Base-by-base conservation (phyloP, 1,140 invertebrate species). In the Leptinotarsa undecemlineata region DNA sequence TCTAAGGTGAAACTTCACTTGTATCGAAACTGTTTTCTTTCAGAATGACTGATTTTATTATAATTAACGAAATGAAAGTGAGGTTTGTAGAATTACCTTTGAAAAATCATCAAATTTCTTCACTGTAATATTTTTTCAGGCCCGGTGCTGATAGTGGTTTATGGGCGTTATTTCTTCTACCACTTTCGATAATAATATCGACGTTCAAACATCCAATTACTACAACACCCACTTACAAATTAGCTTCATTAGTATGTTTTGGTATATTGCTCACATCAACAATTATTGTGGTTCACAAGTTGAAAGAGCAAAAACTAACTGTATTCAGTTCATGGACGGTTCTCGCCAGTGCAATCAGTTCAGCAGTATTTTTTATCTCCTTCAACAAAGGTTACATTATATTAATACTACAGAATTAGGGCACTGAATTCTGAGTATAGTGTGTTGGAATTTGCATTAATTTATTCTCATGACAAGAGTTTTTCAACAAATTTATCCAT, bases 81-180 rank as follows among this genome's bases (percentile, higher is more conserved):
- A 77, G 57, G 68, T 67, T 47, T 23, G 42, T 66, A 68, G 68
- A 64, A 60, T 68, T 74, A 74, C 57, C 23, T 64, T 64, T 69
- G 21, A 13, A 47, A 21, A 63, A 63, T 14, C 42, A 47, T 62
- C 21, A 4, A 23, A 48, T 63, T 60, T 26, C n/a, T 67, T 66
- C n/a, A 15, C 15, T 19, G 4, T 8, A 3, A 3, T 8, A 42
- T 68, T 62, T 23, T 87, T 86, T 72, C 83, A 88, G 87, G 80
- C 85, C 83, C 77, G 86, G 88, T 76, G 84, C 85, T 26, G 84
- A 82, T 42, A 78, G 85, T 73, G 90, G 90, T 81, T 78, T 88
- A 81, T 91, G 89, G 89, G 78, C 90, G 48, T 85, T 85, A 48
- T 85, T 86, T 63, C 78, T 90, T 48, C 78, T 88, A 21, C 89